Evolutionary conservation across 2,888 invertebrate species (phyloP).

Genomic region (Mechanitis messenoides): DNA sequence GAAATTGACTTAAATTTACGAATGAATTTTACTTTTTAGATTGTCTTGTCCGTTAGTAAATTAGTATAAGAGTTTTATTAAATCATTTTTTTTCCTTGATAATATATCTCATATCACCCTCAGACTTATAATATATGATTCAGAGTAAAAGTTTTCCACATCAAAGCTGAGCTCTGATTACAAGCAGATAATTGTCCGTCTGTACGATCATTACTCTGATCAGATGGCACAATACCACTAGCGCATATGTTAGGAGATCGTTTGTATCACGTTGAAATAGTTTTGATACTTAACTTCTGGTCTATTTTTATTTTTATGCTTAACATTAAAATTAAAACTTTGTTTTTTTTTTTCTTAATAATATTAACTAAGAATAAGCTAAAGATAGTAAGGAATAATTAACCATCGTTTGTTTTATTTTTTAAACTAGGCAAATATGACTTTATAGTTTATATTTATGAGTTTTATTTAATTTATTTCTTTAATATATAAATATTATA

Average conservation of each 20-base stretch:
- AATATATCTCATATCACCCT: background rate
- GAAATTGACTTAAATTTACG: no score
- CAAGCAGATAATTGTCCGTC: conserved; percentile 53
- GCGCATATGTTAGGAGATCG: conserved; percentile 63
- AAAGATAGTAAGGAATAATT: no score
- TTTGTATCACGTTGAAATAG: conserved; percentile 13
- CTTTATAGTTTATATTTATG: no score
- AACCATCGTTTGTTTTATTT: no score
- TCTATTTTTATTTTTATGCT: background rate
- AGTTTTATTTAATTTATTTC: no score
- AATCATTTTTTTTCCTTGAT: no score
- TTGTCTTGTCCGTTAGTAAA: no score
- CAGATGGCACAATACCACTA: conserved; percentile 59
- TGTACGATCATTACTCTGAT: conserved; percentile 49
- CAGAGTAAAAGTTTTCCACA: conserved; percentile 32
- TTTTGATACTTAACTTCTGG: conserved; percentile 43
- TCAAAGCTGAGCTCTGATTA: conserved; percentile 57
- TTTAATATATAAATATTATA: background rate
- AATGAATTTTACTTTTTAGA: no score
- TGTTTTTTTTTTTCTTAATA: background rate
- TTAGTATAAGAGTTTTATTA: no score
- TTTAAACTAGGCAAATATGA: no score
- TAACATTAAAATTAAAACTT: no score
- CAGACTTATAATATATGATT: conserved; percentile 4
- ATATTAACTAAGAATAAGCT: no score